A percentile compares a stretch with the other conserved stretches of the same genome.
These are phyloP conservation scores for Marisa cornuarietis DNA, from an alignment of 1,140 invertebrate species.

Conservation along the genomic window DNA sequence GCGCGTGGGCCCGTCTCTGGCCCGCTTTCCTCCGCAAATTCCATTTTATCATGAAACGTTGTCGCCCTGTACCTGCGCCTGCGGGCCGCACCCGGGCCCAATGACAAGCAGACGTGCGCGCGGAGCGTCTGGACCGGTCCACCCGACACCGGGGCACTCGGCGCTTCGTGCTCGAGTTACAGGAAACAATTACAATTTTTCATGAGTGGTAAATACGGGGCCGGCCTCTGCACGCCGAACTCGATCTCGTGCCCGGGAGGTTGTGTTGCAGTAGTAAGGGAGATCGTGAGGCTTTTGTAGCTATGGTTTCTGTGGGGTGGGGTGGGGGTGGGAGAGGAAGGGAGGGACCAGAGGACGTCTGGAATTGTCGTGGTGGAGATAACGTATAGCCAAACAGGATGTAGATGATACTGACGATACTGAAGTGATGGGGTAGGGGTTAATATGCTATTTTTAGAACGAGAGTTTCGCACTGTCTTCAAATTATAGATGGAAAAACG, in stretches of 20 bases:
- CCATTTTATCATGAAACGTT: conserved; percentile 12
- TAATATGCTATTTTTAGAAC: too few species aligned
- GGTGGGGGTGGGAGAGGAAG: neutral
- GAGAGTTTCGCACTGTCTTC: too few species aligned
- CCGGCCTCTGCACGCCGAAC: neutral
- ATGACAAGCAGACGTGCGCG: conserved; percentile 10
- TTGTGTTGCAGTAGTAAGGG: neutral
- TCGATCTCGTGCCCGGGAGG: neutral
- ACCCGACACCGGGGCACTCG: conserved; percentile 3
- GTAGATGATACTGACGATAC: too few species aligned
- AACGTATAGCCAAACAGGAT: too few species aligned
- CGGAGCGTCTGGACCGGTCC: conserved; percentile 2
- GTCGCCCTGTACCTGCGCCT: conserved; percentile 4
- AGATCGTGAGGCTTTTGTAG: neutral
- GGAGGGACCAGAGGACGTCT: neutral
- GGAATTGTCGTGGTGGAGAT: too few species aligned
- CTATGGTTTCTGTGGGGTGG: neutral
- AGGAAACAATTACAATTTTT: conserved; percentile 29
- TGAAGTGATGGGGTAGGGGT: too few species aligned
- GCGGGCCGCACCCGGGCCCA: neutral
- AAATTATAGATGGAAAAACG: too few species aligned
- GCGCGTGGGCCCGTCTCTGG: neutral
- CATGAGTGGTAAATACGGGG: conserved; percentile 27
- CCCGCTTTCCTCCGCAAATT: conserved; percentile 1
- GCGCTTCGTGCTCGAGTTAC: neutral